These are phyloP conservation scores for Falco punctatus DNA, from an alignment of 2,113 vertebrate species.

Conservation along the genomic window DNA sequence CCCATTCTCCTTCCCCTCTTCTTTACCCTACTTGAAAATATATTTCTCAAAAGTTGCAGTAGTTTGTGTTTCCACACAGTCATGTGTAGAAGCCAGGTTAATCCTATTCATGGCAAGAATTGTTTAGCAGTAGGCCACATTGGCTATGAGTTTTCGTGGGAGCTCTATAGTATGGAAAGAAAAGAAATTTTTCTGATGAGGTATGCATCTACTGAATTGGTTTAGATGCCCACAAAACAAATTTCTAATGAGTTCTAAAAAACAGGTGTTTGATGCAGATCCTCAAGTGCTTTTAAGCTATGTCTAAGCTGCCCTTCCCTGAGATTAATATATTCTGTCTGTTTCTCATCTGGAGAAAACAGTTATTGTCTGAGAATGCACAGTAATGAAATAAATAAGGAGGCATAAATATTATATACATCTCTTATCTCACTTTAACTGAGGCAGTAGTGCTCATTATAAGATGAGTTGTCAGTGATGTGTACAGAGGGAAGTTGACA, in stretches of 20 bases:
- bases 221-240: not conserved
- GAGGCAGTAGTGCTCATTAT: not conserved
- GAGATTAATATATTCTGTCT: not conserved
- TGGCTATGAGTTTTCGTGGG: not conserved
- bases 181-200: not conserved
- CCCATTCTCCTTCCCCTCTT: not conserved
- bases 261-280: not conserved
- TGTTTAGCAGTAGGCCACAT: not conserved
- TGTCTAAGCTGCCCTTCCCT: not conserved
- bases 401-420: not conserved
- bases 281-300: not conserved
- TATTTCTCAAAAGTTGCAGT: not conserved
- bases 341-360: conserved; percentile 21
- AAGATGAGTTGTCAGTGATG: conserved; percentile 29
- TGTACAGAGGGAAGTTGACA: not conserved
- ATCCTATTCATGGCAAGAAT: not conserved
- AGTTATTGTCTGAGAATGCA: conserved; percentile 46
- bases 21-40: not conserved
- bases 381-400: conserved; percentile 27
- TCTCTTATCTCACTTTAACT: conserved; percentile 29
- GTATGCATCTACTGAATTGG: not conserved
- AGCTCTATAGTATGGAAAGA: not conserved
- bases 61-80: not conserved
- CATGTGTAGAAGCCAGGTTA: not conserved
- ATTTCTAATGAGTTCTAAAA: not conserved